Conservation (phyloP, 2,113 vertebrate species). For the Clarias macrocephalus region DNA sequence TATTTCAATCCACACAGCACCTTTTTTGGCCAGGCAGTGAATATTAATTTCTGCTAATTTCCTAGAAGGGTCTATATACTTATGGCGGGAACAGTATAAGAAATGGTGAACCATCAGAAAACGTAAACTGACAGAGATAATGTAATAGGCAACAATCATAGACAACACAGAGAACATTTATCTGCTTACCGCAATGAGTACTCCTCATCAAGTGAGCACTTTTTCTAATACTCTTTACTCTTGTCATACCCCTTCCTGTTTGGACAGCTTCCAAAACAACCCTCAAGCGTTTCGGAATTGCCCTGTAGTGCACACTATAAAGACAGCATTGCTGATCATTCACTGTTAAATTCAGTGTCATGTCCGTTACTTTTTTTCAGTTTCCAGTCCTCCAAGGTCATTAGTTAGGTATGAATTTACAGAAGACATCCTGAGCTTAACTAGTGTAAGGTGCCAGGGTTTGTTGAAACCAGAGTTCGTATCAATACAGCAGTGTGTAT, state of each 20-base stretch:
- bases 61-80: background rate
- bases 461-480: background rate
- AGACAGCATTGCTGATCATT: constrained; percentile 3
- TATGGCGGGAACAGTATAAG: background rate
- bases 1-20: no score
- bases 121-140: background rate
- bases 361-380: background rate
- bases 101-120: background rate
- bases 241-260: constrained; percentile 12
- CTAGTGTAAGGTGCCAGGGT: constrained; percentile 35
- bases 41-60: background rate
- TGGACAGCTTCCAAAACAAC: constrained; percentile 12
- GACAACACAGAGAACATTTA: background rate
- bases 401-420: constrained; percentile 7
- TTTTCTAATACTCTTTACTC: constrained; percentile 21
- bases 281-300: constrained; percentile 10
- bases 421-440: constrained; percentile 37
- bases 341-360: constrained; percentile 12
- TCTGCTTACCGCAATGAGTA: constrained; percentile 2
- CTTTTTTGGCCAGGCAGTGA: no score
- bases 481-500: constrained; percentile 4
- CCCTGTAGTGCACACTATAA: constrained; percentile 26
- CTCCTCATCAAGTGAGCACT: background rate
- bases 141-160: background rate
- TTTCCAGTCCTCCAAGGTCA: constrained; percentile 8